Base-by-base conservation (phyloP, 2,797 vertebrate genomes). In the Phoebastria nigripes region DNA sequence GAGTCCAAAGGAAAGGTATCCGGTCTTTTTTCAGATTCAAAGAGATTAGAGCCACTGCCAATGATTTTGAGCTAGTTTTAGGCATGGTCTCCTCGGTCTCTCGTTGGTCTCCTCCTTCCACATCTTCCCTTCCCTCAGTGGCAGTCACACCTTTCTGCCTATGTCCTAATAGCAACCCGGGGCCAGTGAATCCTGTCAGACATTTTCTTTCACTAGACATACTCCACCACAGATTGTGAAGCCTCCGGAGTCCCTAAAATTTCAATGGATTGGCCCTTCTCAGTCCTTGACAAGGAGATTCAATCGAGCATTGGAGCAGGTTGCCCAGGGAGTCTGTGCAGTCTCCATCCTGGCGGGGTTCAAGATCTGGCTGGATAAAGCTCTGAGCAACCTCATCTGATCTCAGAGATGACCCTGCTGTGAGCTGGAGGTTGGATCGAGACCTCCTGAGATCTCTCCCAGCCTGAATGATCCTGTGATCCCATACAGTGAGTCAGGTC, bases 121-220 rank as follows among this genome's bases (percentile, higher is more conserved):
- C 21, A 28, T 62, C 59, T 82, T 77, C 26, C 29, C 14, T 46
- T 69, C 26, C 41, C 22, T 79, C 47, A 22, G 39, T 56, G 39
- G 17, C 47, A 54, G 49, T n/a, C 8, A 66, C 12, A 72, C 12
- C 42, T 90, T 77, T 67, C 39, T 73, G 54, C 54, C 29, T 62
- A 47, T 0, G 1, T 67, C 35, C 44, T 52, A 65, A 33, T 37
- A 62, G 39, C 28, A 41, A 22, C 29, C 17, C 1, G 0, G 21
- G 41, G n/a, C n/a, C 9, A 17, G 17, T 52, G 35, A 67, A 81
- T 52, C 24, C 22, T 20, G 3, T 49, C 44, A 69, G 37, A 42
- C 6, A 16, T 49, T 78, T 91, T 42, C n/a, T 80, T 12, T 89
- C 33, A 28, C 66, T 61, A 33, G 18, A 63, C 2, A 2, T 61